phyloP scores from a whole-genome alignment of 2,888 invertebrate species.

The Timema cristinae region DNA sequence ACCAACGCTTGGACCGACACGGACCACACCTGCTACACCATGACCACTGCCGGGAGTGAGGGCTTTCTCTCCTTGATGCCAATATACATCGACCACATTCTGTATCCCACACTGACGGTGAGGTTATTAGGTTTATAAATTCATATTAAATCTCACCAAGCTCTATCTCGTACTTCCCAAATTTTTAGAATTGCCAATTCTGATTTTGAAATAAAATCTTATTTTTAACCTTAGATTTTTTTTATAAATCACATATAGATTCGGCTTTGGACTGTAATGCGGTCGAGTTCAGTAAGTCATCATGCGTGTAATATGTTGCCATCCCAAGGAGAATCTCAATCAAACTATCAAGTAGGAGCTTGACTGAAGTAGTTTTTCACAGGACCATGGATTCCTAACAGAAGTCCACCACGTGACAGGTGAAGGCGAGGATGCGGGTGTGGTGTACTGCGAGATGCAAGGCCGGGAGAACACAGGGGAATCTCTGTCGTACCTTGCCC shows the following conservation, averaged over 20 bases:
- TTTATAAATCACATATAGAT: too few relatives aligned
- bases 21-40: slow-evolving; percentile 87
- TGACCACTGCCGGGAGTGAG: slow-evolving; percentile 80
- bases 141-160: too few relatives aligned
- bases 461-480: slow-evolving; percentile 78
- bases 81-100: slow-evolving; percentile 85
- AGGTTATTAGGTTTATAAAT: slow-evolving; percentile 23
- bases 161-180: too few relatives aligned
- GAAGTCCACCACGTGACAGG: slow-evolving; percentile 91
- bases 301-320: too few relatives aligned
- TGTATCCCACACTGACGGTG: slow-evolving; percentile 75
- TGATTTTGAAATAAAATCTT: too few relatives aligned
- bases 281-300: too few relatives aligned
- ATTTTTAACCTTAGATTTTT: too few relatives aligned
- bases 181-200: too few relatives aligned
- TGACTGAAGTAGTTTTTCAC: slow-evolving; percentile 27
- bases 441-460: slow-evolving; percentile 96
- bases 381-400: slow-evolving; percentile 78
- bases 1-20: slow-evolving; percentile 87
- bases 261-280: too few relatives aligned
- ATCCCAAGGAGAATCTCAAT: too few relatives aligned
- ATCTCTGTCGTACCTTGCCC: slow-evolving; percentile 59
- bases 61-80: slow-evolving; percentile 87
- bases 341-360: too few relatives aligned
- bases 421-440: slow-evolving; percentile 85